Evolutionary conservation across 2,888 invertebrate genomes (phyloP).

Genomic region (Alviniconcha strummeri): DNA sequence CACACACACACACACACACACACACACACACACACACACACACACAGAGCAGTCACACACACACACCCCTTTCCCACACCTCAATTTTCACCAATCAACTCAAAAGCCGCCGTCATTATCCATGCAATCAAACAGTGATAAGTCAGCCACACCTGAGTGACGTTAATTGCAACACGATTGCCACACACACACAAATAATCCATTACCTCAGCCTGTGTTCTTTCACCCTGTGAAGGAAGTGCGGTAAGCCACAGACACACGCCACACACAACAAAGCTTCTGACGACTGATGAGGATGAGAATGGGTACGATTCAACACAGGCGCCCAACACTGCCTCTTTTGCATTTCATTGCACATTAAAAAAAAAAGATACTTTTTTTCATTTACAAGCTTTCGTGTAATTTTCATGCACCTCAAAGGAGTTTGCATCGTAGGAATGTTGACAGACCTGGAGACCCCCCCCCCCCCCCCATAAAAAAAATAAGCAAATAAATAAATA

Average conservation of each 20-base stretch:
- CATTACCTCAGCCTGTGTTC: not conserved
- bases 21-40: constrained; percentile 11
- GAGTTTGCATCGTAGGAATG: too few relatives aligned
- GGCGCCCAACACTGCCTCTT: constrained; percentile 1
- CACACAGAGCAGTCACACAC: not conserved
- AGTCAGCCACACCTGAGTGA: too few relatives aligned
- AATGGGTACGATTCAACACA: not conserved
- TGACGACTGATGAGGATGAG: too few relatives aligned
- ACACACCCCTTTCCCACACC: not conserved
- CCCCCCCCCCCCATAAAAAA: too few relatives aligned
- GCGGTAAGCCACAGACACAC: too few relatives aligned
- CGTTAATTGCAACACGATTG: too few relatives aligned
- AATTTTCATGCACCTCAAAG: too few relatives aligned
- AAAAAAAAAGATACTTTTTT: not conserved
- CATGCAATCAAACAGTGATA: not conserved
- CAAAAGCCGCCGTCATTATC: not conserved
- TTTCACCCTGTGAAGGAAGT: too few relatives aligned
- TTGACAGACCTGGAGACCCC: too few relatives aligned
- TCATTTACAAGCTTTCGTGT: not conserved
- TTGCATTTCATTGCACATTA: not conserved
- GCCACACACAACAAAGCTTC: not conserved
- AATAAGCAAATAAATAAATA: too few relatives aligned
- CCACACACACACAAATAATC: not conserved
- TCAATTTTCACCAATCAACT: too few relatives aligned
- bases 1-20: constrained; percentile 6